A percentile compares a stretch with the other conserved stretches of the same genome.
phyloP scores from a whole-genome alignment of 1,140 invertebrate genomes.

The Aphaenogaster ashmeadi region DNA sequence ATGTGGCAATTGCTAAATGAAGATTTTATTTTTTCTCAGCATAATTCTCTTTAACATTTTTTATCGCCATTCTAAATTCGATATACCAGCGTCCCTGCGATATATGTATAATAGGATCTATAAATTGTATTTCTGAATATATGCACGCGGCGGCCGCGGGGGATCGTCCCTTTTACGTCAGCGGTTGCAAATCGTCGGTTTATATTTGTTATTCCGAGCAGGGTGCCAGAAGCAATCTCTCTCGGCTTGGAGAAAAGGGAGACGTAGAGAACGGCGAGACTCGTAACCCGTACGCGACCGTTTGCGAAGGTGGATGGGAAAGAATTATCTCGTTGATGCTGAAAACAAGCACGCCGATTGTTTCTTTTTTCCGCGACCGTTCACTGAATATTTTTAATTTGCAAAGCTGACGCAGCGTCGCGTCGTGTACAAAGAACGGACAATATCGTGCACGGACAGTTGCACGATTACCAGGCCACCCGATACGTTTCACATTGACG shows the following conservation, averaged over 20 bases:
- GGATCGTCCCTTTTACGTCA: conserved; percentile 31
- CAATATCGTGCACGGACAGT: neutral
- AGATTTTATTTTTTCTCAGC: neutral
- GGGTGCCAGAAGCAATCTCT: conserved; percentile 14
- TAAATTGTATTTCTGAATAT: conserved; percentile 38
- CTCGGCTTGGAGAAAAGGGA: neutral
- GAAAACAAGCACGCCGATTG: conserved; percentile 22
- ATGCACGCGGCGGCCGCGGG: neutral
- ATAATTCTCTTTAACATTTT: neutral
- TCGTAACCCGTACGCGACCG: neutral
- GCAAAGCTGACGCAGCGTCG: neutral
- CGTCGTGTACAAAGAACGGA: neutral
- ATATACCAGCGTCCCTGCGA: neutral
- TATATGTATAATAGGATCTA: neutral
- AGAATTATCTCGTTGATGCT: conserved; percentile 38
- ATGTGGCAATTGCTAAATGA: neutral
- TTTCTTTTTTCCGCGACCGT: conserved; percentile 10
- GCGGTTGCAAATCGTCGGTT: conserved; percentile 37
- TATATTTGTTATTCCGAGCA: conserved; percentile 41
- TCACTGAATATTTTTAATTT: conserved; percentile 41
- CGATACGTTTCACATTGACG: conserved; percentile 18
- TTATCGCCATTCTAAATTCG: neutral
- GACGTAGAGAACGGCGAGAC: neutral
- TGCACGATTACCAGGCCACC: conserved; percentile 1
- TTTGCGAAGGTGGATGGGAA: conserved; percentile 19